A percentile compares a stretch with the other conserved stretches of the same genome.
These are phyloP conservation scores for Tauraco erythrolophus DNA, from an alignment of 2,113 vertebrate genomes.

Conservation along the genomic window DNA sequence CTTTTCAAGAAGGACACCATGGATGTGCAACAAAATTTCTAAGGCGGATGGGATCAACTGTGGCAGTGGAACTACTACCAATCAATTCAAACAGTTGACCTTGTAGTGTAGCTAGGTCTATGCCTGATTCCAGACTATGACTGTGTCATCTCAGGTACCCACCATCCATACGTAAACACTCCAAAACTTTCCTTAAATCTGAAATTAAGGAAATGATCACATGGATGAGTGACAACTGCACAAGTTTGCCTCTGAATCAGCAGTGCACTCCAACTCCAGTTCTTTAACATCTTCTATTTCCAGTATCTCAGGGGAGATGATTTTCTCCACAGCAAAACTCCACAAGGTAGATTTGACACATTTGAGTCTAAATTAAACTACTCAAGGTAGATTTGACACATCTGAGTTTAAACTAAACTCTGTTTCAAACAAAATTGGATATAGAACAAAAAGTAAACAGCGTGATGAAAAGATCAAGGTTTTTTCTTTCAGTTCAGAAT, in stretches of 20 bases:
- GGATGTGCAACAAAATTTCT: not conserved
- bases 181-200: not conserved
- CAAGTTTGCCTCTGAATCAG: not conserved
- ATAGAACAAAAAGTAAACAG: not conserved
- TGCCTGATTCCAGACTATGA: not conserved
- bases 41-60: not conserved
- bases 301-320: not conserved
- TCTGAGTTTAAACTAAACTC: not conserved
- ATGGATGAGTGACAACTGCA: not conserved
- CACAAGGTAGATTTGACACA: not conserved
- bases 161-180: not conserved
- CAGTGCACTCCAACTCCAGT: not conserved
- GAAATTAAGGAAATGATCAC: not conserved
- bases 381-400: not conserved
- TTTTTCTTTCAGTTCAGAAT: not conserved
- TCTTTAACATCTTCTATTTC: not conserved
- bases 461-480: not conserved
- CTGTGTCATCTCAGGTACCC: not conserved
- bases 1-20: not conserved
- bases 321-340: not conserved
- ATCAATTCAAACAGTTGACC: not conserved
- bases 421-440: not conserved
- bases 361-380: not conserved
- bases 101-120: not conserved
- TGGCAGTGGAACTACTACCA: not conserved